Evolutionary conservation across 1,140 invertebrate genomes (phyloP).

Genomic region (Ceratosolen solmsi): DNA sequence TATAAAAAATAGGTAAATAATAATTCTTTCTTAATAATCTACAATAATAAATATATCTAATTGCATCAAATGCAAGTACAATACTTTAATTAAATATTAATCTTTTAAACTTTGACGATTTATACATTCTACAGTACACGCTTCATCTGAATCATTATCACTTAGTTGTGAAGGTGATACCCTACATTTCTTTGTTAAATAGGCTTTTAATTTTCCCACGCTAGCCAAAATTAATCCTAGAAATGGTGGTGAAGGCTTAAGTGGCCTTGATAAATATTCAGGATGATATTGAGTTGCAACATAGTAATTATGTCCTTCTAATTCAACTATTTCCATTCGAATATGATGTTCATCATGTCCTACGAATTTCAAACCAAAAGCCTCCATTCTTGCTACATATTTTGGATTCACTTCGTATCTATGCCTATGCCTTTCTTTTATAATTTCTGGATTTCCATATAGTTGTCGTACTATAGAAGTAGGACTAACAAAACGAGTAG

Average conservation of each 20-base stretch:
- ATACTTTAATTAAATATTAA: slow-evolving; percentile 3
- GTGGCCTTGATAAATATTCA: slow-evolving; percentile 94
- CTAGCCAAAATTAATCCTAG: slow-evolving; percentile 93
- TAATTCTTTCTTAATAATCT: background rate
- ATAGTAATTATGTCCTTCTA: slow-evolving; percentile 90
- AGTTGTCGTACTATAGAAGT: slow-evolving; percentile 82
- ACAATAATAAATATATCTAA: background rate
- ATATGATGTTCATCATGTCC: slow-evolving; percentile 80
- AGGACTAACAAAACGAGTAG: slow-evolving; percentile 83
- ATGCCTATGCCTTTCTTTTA: slow-evolving; percentile 98
- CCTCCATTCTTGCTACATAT: slow-evolving; percentile 86
- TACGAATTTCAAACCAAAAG: slow-evolving; percentile 91
- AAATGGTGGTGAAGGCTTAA: slow-evolving; percentile 96
- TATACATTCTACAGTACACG: slow-evolving; percentile 36
- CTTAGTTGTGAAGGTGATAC: slow-evolving; percentile 80
- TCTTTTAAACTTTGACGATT: background rate
- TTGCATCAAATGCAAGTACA: background rate
- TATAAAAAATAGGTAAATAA: background rate
- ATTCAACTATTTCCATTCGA: slow-evolving; percentile 90
- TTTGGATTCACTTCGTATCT: slow-evolving; percentile 96
- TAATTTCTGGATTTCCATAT: slow-evolving; percentile 85
- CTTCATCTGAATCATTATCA: slow-evolving; percentile 80
- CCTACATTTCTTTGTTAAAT: slow-evolving; percentile 80
- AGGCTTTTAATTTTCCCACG: slow-evolving; percentile 82
- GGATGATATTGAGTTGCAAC: slow-evolving; percentile 98